phyloP scores from a whole-genome alignment of 1,140 invertebrate genomes.

The Panagrolaimus sp. region DNA sequence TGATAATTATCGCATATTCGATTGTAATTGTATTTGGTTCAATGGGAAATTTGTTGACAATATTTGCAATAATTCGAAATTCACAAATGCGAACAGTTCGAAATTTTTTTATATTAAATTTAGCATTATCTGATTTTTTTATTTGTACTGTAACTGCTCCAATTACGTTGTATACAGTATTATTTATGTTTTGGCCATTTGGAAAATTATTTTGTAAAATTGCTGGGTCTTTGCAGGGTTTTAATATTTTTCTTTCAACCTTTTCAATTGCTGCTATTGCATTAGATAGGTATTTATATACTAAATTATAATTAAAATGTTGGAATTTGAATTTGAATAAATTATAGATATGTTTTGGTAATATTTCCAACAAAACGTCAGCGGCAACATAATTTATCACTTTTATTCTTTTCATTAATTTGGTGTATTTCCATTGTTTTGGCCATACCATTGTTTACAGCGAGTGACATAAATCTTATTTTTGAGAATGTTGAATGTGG shows the following conservation, averaged over 20 bases:
- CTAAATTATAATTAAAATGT: background rate
- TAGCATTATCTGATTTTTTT: slow-evolving; percentile 57
- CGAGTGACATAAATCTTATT: slow-evolving; percentile 49
- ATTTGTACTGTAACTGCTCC: slow-evolving; percentile 59
- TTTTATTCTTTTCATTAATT: slow-evolving; percentile 54
- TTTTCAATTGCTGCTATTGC: slow-evolving; percentile 61
- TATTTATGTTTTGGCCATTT: slow-evolving; percentile 59
- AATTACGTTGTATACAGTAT: slow-evolving; percentile 56
- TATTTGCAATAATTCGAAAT: slow-evolving; percentile 52
- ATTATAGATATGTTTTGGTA: slow-evolving; percentile 53
- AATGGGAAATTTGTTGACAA: slow-evolving; percentile 52
- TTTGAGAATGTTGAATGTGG: slow-evolving; percentile 50
- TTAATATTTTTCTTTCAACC: slow-evolving; percentile 61
- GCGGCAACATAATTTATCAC: slow-evolving; percentile 54
- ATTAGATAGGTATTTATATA: slow-evolving; percentile 56
- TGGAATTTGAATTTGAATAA: background rate
- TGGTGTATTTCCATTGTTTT: slow-evolving; percentile 54
- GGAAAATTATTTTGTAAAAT: slow-evolving; percentile 57
- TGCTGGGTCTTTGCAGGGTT: slow-evolving; percentile 56
- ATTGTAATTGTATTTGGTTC: slow-evolving; percentile 51
- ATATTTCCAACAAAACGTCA: slow-evolving; percentile 58
- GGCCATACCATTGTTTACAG: slow-evolving; percentile 52
- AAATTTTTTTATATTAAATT: slow-evolving; percentile 59
- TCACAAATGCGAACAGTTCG: slow-evolving; percentile 52
- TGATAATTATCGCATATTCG: slow-evolving; percentile 46